Evolutionary conservation across 2,888 invertebrate genomes (phyloP).

Genomic region (Alviniconcha strummeri): DNA sequence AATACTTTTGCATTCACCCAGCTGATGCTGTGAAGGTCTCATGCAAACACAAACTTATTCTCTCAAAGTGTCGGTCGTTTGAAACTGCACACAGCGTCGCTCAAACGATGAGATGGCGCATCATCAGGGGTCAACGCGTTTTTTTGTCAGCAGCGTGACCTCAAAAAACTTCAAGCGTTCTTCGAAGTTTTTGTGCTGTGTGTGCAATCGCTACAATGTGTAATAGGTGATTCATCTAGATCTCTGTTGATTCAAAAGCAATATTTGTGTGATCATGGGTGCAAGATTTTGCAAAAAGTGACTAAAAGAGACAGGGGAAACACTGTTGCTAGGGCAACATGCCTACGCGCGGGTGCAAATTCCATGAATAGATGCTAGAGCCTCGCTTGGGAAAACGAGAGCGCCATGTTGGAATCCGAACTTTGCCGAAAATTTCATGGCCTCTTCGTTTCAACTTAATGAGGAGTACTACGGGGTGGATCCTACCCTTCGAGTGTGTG

Average conservation of each 20-base stretch:
- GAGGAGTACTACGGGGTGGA: conserved; percentile 25
- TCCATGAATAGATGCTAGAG: conserved; percentile 35
- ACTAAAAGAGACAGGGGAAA: conserved; percentile 12
- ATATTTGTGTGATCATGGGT: neutral
- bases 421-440: conserved; percentile 40
- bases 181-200: neutral
- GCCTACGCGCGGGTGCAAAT: conserved; percentile 40
- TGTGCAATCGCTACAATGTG: neutral
- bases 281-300: conserved; percentile 14
- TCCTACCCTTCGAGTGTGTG: conserved; percentile 13
- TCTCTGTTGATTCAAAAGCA: neutral
- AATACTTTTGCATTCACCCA: too few relatives aligned
- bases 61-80: too few relatives aligned
- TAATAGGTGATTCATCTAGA: neutral
- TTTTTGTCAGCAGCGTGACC: conserved; percentile 20
- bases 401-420: conserved; percentile 46
- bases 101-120: conserved; percentile 12
- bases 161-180: conserved; percentile 22
- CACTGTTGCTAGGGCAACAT: conserved; percentile 39
- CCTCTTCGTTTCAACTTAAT: conserved; percentile 33
- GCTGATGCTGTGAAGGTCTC: too few relatives aligned
- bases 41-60: too few relatives aligned
- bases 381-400: conserved; percentile 33
- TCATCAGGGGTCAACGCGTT: conserved; percentile 10
- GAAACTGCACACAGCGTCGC: too few relatives aligned